Percentiles rank a stretch among this genome's conserved stretches.
These are phyloP conservation scores for Octomys mimax DNA, from an alignment of 2,797 vertebrate species.

Conservation along the genomic window DNA sequence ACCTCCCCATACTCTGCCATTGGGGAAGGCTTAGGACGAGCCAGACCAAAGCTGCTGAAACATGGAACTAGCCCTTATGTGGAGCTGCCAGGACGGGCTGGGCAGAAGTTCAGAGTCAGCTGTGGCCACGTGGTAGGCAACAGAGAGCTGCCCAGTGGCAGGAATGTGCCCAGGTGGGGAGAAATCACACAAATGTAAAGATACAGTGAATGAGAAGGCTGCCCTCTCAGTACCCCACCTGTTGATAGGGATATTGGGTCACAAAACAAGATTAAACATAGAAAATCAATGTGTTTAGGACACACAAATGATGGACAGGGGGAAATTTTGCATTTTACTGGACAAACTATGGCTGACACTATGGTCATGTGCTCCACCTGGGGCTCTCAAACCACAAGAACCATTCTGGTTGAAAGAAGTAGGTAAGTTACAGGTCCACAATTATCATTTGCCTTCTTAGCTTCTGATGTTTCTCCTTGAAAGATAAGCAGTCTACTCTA, in stretches of 20 bases:
- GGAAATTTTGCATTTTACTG: background rate
- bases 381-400: background rate
- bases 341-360: background rate
- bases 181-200: background rate
- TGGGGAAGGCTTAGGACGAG: background rate
- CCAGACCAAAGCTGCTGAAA: background rate
- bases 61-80: background rate
- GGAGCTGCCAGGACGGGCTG: background rate
- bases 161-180: background rate
- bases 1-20: background rate
- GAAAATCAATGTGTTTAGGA: background rate
- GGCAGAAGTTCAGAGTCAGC: background rate
- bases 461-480: background rate
- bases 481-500: background rate
- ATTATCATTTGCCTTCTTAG: background rate
- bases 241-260: background rate
- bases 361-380: background rate
- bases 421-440: background rate
- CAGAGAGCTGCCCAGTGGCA: background rate
- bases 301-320: background rate
- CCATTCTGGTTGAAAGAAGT: background rate
- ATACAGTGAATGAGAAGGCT: background rate
- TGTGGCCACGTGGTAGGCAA: background rate
- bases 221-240: background rate
- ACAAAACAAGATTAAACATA: background rate